These are phyloP conservation scores for Eptatretus atami DNA, from an alignment of 2,797 vertebrate species.

Conservation along the genomic window DNA sequence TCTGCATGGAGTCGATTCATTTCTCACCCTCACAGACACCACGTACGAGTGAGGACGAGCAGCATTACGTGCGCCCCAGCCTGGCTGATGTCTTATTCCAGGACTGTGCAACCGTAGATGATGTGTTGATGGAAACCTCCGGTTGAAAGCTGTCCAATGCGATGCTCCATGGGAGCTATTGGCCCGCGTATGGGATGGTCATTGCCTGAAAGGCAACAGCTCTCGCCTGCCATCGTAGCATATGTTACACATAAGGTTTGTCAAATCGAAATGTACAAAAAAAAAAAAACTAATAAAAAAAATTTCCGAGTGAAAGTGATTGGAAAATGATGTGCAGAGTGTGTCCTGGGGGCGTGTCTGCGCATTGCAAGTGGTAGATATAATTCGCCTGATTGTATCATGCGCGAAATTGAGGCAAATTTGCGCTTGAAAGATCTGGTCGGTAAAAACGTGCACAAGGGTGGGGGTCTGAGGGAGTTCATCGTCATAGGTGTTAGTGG, in stretches of 20 bases:
- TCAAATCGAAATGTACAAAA: too few relatives aligned
- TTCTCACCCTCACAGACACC: conserved; percentile 26
- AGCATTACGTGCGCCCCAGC: conserved; percentile 24
- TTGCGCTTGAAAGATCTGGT: conserved; percentile 49
- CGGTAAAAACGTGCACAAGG: conserved; percentile 48
- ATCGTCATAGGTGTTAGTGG: background rate
- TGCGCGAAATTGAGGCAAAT: conserved; percentile 49
- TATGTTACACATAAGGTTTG: too few relatives aligned
- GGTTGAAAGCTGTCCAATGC: conserved; percentile 29
- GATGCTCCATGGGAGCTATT: conserved; percentile 48
- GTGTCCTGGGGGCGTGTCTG: conserved; percentile 42
- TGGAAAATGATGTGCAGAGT: background rate
- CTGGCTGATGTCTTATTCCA: conserved; percentile 47
- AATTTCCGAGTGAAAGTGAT: background rate
- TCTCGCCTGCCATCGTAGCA: conserved; percentile 24
- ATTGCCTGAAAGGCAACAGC: conserved; percentile 49
- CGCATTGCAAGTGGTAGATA: conserved; percentile 67
- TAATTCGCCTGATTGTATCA: conserved; percentile 53
- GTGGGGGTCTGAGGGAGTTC: conserved; percentile 26
- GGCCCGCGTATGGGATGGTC: conserved; percentile 44
- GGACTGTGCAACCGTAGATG: conserved; percentile 37
- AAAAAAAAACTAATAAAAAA: too few relatives aligned
- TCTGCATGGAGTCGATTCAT: too few relatives aligned
- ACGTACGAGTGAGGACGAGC: conserved; percentile 23
- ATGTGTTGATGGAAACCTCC: conserved; percentile 34